Evolutionary conservation across 1,140 invertebrate species (phyloP).

Genomic region (Hypsibius dujardini): DNA sequence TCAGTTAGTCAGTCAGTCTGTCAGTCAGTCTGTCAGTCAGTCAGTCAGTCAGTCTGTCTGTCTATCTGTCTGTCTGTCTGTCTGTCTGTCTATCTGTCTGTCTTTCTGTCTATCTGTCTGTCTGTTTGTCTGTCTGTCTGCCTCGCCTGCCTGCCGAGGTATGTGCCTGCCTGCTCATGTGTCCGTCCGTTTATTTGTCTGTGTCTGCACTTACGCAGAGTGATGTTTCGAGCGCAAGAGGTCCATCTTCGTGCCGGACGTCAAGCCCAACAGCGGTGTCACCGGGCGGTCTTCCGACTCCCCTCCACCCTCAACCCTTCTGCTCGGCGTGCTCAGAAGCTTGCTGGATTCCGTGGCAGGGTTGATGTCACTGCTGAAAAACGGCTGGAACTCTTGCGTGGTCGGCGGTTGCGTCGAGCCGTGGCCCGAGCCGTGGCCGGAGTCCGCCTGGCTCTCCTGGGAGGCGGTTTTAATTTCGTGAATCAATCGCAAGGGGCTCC

Average conservation of each 20-base stretch:
- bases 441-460: conserved; percentile 11
- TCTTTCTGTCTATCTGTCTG: no score
- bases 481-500: not conserved
- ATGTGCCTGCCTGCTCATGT: no score
- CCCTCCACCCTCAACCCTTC: not conserved
- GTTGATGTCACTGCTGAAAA: not conserved
- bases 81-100: no score
- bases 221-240: not conserved
- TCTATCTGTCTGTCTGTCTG: no score
- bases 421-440: not conserved
- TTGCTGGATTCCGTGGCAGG: not conserved
- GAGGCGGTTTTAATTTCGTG: conserved; percentile 6
- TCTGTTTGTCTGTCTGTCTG: no score
- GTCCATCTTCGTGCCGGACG: not conserved
- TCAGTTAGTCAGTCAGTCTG: no score
- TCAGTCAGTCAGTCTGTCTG: no score
- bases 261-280: not conserved
- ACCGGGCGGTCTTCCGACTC: not conserved
- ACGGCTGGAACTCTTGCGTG: not conserved
- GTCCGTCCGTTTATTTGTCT: no score
- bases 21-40: no score
- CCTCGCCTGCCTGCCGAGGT: no score
- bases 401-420: not conserved
- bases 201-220: not conserved
- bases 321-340: not conserved